Evolutionary conservation across 92 coral and sea anemone species (phyloP).

Genomic region (Paragorgia papillata): DNA sequence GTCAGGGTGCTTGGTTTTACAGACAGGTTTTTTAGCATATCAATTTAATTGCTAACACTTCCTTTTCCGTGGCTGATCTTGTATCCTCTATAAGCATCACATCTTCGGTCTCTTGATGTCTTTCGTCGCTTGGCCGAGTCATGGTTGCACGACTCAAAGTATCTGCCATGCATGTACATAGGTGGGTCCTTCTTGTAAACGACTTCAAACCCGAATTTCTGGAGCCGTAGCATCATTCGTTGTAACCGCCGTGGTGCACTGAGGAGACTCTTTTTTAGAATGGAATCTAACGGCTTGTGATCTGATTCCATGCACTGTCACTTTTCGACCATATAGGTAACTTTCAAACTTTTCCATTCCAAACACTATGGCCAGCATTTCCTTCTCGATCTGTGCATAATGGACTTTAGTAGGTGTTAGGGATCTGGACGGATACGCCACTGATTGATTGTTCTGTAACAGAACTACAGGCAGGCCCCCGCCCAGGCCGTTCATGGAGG

Average conservation of each 20-base stretch:
- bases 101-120: not conserved
- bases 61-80: conserved; percentile 5
- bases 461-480: conserved; percentile 35
- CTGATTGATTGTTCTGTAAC: conserved; percentile 23
- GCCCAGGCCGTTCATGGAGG: conserved; percentile 49
- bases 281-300: conserved; percentile 28
- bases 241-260: conserved; percentile 38
- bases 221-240: conserved; percentile 32
- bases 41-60: not conserved
- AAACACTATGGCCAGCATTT: conserved; percentile 41
- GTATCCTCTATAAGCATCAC: conserved; percentile 2
- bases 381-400: conserved; percentile 40
- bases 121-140: not conserved
- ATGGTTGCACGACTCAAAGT: conserved; percentile 44
- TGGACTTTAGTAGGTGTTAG: conserved; percentile 14
- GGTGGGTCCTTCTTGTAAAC: conserved; percentile 32
- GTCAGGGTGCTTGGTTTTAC: conserved; percentile 15
- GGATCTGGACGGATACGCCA: conserved; percentile 34
- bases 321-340: conserved; percentile 33
- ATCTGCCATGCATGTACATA: conserved; percentile 46
- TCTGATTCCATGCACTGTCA: conserved; percentile 29
- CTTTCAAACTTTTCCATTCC: too few species aligned
- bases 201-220: conserved; percentile 39
- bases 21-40: conserved; percentile 22
- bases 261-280: conserved; percentile 6